Evolutionary conservation across 2,888 invertebrate species (phyloP), one percentile per base, ranked within the genome.

Genomic region (Muscina levida): DNA sequence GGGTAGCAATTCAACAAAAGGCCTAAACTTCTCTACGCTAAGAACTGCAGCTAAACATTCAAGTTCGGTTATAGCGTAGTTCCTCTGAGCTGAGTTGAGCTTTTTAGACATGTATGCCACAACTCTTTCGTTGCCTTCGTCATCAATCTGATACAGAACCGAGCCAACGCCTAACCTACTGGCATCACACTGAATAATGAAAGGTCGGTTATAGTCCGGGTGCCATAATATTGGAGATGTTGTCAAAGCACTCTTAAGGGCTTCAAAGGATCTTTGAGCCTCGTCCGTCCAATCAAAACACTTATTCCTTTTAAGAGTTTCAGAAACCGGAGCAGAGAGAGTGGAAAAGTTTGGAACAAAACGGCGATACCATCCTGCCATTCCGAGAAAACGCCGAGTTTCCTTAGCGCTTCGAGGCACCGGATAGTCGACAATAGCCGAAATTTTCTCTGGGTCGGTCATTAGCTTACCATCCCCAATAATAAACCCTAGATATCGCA

Each of bases 91-190:
- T 8, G 2, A 8, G n/a, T 44, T 44, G 6, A 79, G 42, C 46
- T 82, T 87, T 85, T 13, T 86, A 70, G 51, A 59, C 2, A 59
- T 46, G 31, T 59, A 71, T 4, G 71, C 57, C 1, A 62, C 72
- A 10, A 72, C 65, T n/a, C 65, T 10, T 53, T 77, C 72, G 4
- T 17, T 57, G 11, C 57, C 67, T 1, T 67, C 31, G 3, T 67
- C 59, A n/a, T 71, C 57, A n/a, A 71, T 22, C 22, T 78, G 78
- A 17, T 56, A 75, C 22, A 79, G 22, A 1, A 75, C 44, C 59
- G 72, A 19, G 59, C 72, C 22, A 75, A 70, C 31, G 13, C 70
- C 73, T 5, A 62, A 65, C 0, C 57, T 56, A 19, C 10, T 56
- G 22, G 13, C 37, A 13, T 1, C 53, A 70, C 70, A 71, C 13